Percentiles rank a stretch among this genome's conserved stretches.
phyloP scores from a whole-genome alignment of 2,888 invertebrate species.

The Oscheius sp. region DNA sequence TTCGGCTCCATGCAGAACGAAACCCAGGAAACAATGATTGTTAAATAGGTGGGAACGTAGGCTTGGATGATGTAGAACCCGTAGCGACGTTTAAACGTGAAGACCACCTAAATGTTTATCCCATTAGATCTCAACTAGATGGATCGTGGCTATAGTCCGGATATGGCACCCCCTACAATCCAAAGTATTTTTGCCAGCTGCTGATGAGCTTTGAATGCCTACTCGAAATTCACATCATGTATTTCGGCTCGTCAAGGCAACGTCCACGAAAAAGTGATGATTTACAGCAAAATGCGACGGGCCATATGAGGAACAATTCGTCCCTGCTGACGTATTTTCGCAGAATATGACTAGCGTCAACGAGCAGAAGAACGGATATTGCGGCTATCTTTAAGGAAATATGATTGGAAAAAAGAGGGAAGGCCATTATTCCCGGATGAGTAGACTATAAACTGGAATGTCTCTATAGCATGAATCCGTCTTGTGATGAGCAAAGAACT shows the following conservation, averaged over 20 bases:
- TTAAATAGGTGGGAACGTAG: slow-evolving; percentile 69
- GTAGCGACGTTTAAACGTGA: slow-evolving; percentile 70
- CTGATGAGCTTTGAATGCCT: slow-evolving; percentile 17
- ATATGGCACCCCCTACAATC: not conserved
- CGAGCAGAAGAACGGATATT: slow-evolving; percentile 24
- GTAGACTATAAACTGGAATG: not conserved
- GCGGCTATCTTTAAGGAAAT: not conserved
- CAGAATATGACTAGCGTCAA: slow-evolving; percentile 25
- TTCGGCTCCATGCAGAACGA: slow-evolving; percentile 70
- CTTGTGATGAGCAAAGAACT: not conserved
- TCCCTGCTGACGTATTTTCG: slow-evolving; percentile 25
- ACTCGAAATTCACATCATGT: slow-evolving; percentile 17
- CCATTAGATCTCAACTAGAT: no score
- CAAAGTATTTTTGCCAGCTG: not conserved
- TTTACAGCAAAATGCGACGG: slow-evolving; percentile 18
- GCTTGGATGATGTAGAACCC: slow-evolving; percentile 70
- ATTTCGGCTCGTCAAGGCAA: slow-evolving; percentile 25
- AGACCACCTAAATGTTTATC: slow-evolving; percentile 62
- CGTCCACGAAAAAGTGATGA: slow-evolving; percentile 22
- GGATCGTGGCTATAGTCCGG: no score
- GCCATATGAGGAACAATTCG: slow-evolving; percentile 19
- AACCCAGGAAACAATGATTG: slow-evolving; percentile 69
- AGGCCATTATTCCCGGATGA: not conserved
- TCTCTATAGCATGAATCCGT: not conserved
- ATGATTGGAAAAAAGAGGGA: not conserved